A percentile compares a stretch with the other conserved stretches of the same genome.
phyloP scores from a whole-genome alignment of 2,888 invertebrate species.

The Hydrotaea diabolus region DNA sequence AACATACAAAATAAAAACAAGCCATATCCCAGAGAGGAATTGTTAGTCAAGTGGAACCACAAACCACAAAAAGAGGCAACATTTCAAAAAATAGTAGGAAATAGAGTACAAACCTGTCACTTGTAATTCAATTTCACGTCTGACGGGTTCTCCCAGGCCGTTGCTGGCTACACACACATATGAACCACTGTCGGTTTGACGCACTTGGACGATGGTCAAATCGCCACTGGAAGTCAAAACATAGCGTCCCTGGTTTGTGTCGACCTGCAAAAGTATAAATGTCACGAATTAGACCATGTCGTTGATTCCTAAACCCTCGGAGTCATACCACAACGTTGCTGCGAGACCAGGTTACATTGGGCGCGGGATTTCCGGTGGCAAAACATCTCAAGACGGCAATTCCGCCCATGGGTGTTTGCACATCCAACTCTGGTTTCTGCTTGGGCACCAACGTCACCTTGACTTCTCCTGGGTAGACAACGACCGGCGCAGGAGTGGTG shows the following conservation, averaged over 20 bases:
- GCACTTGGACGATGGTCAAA: conserved; percentile 90
- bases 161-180: conserved; percentile 94
- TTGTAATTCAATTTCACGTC: conserved; percentile 86
- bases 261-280: conserved; percentile 83
- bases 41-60: conserved; percentile 32
- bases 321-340: conserved; percentile 85
- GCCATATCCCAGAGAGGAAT: conserved; percentile 35
- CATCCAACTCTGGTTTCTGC: conserved; percentile 82
- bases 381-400: conserved; percentile 88
- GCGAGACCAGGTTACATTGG: conserved; percentile 89
- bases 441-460: conserved; percentile 81
- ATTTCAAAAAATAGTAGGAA: conserved; percentile 30
- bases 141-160: conserved; percentile 85
- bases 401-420: conserved; percentile 87
- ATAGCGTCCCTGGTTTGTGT: conserved; percentile 87
- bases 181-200: conserved; percentile 90
- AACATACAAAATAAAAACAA: background rate
- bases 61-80: conserved; percentile 2
- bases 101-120: conserved; percentile 88
- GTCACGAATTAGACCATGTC: background rate
- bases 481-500: conserved; percentile 79
- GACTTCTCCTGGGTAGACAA: conserved; percentile 76
- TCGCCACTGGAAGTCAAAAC: conserved; percentile 87
- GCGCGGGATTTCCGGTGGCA: conserved; percentile 89
- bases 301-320: background rate